Base-by-base conservation (phyloP, 2,888 invertebrate species). In the Caenorhabditis afra region DNA sequence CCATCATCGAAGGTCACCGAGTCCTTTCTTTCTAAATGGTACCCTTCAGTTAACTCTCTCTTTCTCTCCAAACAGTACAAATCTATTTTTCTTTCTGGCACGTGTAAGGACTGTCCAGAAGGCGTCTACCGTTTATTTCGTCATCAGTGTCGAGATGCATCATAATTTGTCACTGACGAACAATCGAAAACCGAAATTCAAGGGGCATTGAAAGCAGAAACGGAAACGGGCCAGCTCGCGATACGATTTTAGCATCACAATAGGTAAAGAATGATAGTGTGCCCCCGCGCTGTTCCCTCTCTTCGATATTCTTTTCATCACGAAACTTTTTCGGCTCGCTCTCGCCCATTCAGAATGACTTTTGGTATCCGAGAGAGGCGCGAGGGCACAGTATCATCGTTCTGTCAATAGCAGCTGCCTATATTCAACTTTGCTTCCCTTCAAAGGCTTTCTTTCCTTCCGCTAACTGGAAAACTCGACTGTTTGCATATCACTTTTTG, bases 181-280 rank as follows among this genome's bases (percentile, higher is more conserved):
- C 70, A 64, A 71, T 71, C 44, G 41, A 41, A 49, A 59, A 55
- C 62, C 39, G n/a, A 58, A 50, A 58, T 73, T 71, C 18, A 39
- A 37, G 47, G 29, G 14, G 37, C 16, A 47, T 71, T 62, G 47
- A 70, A 59, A 58, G 37, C 20, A 16, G 37, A 37, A 52, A 52
- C 52, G 35, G 49, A 50, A 58, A 18, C 41, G 44, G 44, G 44
- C 50, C 44, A 39, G 58, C 58, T 68, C 37, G 70, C 70, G 45
- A 59, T 71, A 71, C 71, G 55, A 73, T 64, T 62, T 73, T 73
- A 52, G 16, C 73, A 73, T 73, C 39, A 73, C 73, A 73, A 73
- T 50, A 62, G 71, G 49, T n/a, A 53, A 47, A 47, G 71, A 71
- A 71, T 62, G 68, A 68, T 68, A 44, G 49, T 55, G 53, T 41